These are phyloP conservation scores for Erethizon dorsatum DNA, from an alignment of 2,797 vertebrate species.

Conservation along the genomic window DNA sequence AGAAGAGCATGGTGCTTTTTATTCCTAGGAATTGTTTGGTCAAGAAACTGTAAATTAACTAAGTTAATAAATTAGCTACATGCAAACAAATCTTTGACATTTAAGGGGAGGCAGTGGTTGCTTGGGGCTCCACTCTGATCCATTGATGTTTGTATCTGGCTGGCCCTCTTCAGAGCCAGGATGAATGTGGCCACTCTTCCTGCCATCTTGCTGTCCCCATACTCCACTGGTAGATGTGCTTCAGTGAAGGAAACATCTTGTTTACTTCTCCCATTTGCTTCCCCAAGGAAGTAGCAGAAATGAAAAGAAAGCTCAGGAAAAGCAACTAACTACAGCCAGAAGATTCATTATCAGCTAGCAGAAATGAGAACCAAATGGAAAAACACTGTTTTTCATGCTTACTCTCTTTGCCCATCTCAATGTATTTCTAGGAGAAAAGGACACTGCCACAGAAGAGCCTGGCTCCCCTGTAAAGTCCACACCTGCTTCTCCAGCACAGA, in stretches of 20 bases:
- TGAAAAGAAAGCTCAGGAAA: background rate
- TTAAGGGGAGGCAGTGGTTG: background rate
- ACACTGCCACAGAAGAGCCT: conserved; percentile 89
- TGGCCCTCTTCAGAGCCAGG: background rate
- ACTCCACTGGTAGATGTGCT: background rate
- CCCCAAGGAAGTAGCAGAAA: background rate
- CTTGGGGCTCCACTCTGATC: background rate
- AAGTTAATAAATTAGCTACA: background rate
- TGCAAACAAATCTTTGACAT: background rate
- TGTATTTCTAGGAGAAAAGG: conserved; percentile 91
- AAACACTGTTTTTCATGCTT: background rate
- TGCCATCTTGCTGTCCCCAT: background rate
- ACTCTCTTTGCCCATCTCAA: background rate
- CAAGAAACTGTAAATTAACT: background rate
- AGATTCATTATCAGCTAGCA: background rate
- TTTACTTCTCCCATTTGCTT: background rate
- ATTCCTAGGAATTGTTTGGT: background rate
- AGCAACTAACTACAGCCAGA: background rate
- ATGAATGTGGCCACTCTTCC: background rate
- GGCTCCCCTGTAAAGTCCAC: conserved; percentile 80
- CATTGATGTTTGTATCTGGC: background rate
- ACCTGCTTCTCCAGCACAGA: conserved; percentile 90
- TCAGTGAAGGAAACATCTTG: background rate
- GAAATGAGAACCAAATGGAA: conserved; percentile 25
- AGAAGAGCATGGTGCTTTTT: background rate